A percentile compares a stretch with the other conserved stretches of the same genome.
phyloP scores from a whole-genome alignment of 2,113 vertebrate genomes.

The Eonycteris spelaea region DNA sequence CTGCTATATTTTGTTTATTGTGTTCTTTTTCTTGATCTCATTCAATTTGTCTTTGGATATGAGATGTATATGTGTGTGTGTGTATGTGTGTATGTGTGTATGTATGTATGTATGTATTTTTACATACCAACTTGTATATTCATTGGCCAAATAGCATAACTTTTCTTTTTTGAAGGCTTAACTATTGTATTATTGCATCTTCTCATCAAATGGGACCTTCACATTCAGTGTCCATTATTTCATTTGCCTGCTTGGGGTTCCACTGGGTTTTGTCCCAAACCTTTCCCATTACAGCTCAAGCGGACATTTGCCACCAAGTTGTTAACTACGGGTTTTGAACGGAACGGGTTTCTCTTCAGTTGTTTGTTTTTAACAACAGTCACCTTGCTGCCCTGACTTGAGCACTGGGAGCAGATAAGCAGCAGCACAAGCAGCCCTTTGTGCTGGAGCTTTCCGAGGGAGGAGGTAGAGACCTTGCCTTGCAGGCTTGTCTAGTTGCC shows the following conservation, averaged over 20 bases:
- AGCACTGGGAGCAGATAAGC: not conserved
- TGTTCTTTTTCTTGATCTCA: not conserved
- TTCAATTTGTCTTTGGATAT: not conserved
- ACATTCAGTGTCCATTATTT: not conserved
- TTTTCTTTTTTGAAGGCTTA: constrained; percentile 13
- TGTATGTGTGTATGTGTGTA: no score
- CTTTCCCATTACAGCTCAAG: not conserved
- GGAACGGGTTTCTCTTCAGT: not conserved
- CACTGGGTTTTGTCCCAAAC: not conserved
- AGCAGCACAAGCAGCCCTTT: not conserved
- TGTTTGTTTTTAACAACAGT: not conserved
- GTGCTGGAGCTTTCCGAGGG: not conserved
- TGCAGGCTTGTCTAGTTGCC: not conserved
- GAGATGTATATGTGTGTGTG: no score
- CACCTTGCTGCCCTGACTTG: not conserved
- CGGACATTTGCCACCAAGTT: not conserved
- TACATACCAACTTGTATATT: not conserved
- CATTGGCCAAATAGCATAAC: not conserved
- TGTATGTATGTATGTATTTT: not conserved
- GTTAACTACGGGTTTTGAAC: not conserved
- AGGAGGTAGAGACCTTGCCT: not conserved
- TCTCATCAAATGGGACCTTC: not conserved
- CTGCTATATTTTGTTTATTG: not conserved
- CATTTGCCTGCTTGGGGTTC: not conserved
- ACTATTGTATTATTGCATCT: not conserved